Base-by-base conservation (phyloP, 2,888 invertebrate genomes). In the Tridacna crocea region DNA sequence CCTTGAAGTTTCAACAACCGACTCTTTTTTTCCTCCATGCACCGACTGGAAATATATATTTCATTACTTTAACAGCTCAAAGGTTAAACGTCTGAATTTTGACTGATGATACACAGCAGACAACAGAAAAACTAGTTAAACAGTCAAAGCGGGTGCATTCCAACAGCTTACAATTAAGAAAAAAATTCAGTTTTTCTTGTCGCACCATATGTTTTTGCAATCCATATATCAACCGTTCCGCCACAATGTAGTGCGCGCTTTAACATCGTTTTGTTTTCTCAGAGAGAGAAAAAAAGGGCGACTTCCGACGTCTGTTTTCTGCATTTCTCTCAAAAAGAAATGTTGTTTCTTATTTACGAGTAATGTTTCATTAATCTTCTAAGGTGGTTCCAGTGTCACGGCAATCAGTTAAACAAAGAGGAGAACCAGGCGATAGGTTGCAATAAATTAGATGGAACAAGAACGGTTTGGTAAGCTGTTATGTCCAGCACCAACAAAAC, bases 261-360 rank as follows among this genome's bases (percentile, higher is more conserved):
- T 77, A 72, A 77, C 70, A 58, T 63, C 61, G 58, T 70, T 70
- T 72, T 75, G 80, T 80, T 77, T 72, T 61, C 51, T 58, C 61
- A 36, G 80, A 75, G 58, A n/a, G 58, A 17, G 58, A n/a, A 58
- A n/a, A 80, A 80, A 65, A 75, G 80, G 46, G 48, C 19, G 63
- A 80, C 80, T 80, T 80, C 80, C 80, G 80, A 76, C 66, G 80
- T 73, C 66, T 80, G 80, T 72, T 77, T 80, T 80, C 73, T 66
- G 58, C 72, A 80, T 76, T 58, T 72, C 72, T 72, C 55, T 80
- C 76, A 80, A 76, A 80, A 75, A 76, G 76, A 72, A 63, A 73
- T 51, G 61, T 24, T 22, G 58, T 55, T 72, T 58, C 80, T 77
- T 75, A 80, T 76, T 75, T 80, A 76, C 63, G 65, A 65, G 46